Base-by-base conservation (phyloP, 2,888 invertebrate genomes). In the Agelastica alni region DNA sequence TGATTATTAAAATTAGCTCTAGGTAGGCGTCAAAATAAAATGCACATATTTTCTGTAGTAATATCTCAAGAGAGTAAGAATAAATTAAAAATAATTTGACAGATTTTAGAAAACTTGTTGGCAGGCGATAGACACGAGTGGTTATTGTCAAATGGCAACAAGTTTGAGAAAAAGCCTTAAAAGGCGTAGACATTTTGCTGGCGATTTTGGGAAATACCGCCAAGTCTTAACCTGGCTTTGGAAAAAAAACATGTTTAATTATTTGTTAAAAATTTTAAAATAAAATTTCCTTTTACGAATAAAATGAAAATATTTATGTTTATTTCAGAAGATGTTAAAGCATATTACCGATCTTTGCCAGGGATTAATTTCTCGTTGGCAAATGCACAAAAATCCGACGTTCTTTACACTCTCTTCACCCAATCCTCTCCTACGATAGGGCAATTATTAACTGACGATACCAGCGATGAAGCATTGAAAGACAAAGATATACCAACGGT, bases 401-500 rank as follows among this genome's bases (percentile, higher is more conserved):
- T 70, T 16, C 61, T 58, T 2, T 70, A 67, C 48, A 62, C 62
- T 20, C 42, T 66, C 9, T 71, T 69, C 46, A 62, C 52, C 4
- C 56, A 64, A 41, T 12, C 53, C 3, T 43, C 42, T 18, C 52
- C 56, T 14, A 47, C 52, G 0, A 28, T 43, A 4, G 64, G 61
- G 4, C 56, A 53, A 26, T 36, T 60, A 6, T n/a, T 70, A 28
- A 63, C 61, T 4, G 61, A 63, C 45, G 64, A 66, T 43, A 63
- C 53, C 31, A 52, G 58, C 1, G 30, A 46, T 2, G 26, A 41
- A 5, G 31, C 47, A 43, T 39, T 53, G 9, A 42, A 62, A 14
- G 51, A 66, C 28, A 59, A 51, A 47, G 55, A 61, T 4, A 28
- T 66, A 14, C 70, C 72, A 42, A 79, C 78, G 1, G 78, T 79